Evolutionary conservation across 2,797 vertebrate species (phyloP), one percentile per base, ranked within the genome.

Genomic region (Helostoma temminkii): DNA sequence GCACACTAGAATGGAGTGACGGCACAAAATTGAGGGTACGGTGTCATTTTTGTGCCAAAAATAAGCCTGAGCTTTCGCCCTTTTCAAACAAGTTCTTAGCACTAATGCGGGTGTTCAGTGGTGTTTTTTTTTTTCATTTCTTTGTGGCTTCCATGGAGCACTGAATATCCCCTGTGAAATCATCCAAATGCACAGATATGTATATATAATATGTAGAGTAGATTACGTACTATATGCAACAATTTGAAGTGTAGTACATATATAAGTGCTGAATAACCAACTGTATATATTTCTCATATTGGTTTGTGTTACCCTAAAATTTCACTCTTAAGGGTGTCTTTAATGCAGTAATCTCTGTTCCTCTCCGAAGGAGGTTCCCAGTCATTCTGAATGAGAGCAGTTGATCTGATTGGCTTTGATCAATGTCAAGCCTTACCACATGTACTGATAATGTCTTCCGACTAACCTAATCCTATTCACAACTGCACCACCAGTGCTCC

Each of bases 1-100:
- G 75, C 34, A 75, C 39, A 73, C 65, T 43, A 42, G 42, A 73
- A 64, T 59, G 30, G 57, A 74, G 70, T 43, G 67, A 70, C 9
- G 1, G 7, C 41, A 53, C 28, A 58, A 42, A 65, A 43, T 59
- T 10, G n/a, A 19, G n/a, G 16, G 16, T 66, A 42, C 9, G 11
- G 56, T 53, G 69, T 15, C 12, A 41, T 41, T 60, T 65, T 6
- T n/a, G 21, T 43, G 24, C 48, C 41, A 62, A 55, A 58, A 69
- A 63, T 45, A 50, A 62, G 36, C 48, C 22, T 14, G 26, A 58
- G 26, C 24, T 21, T 11, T 53, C 1, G 24, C 18, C 21, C 41
- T 62, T 63, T 54, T 61, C 16, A 25, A 21, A 50, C 22, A 28
- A 36, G 18, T 55, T 65, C 24, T 60, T 45, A n/a, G 28, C 42